Conservation (phyloP, 2,113 vertebrate genomes). For the Otis tarda region DNA sequence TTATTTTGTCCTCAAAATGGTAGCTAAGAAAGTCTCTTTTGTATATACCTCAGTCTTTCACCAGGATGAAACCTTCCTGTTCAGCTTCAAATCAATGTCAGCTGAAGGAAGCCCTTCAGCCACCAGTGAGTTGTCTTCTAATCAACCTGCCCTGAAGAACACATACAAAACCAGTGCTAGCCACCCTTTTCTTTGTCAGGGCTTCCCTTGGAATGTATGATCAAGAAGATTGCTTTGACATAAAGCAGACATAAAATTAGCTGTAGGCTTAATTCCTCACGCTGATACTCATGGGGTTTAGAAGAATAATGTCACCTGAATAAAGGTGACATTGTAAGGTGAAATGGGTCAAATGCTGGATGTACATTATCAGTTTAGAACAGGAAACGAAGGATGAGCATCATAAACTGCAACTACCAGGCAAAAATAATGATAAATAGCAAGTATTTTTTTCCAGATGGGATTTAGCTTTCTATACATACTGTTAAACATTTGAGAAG, state of each 20-base stretch:
- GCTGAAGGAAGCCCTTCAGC: neutral
- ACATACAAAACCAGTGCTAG: neutral
- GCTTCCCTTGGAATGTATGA: neutral
- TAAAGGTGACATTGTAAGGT: neutral
- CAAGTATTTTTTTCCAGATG: neutral
- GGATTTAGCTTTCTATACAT: neutral
- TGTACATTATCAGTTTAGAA: neutral
- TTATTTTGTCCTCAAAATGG: neutral
- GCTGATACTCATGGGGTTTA: neutral
- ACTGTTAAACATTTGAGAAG: neutral
- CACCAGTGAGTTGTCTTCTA: neutral
- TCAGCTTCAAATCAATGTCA: neutral
- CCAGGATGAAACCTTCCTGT: neutral
- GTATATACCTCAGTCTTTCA: neutral
- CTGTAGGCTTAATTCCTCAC: neutral
- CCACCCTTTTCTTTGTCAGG: neutral
- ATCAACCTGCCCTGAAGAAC: neutral
- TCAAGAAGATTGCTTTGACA: neutral
- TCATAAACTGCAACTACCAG: neutral
- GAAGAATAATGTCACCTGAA: neutral
- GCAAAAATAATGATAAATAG: neutral
- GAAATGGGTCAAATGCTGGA: neutral
- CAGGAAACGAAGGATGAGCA: neutral
- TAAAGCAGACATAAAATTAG: neutral
- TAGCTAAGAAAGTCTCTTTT: neutral